Evolutionary conservation across 2,113 vertebrate genomes (phyloP).

Genomic region (Tympanuchus pallidicinctus): DNA sequence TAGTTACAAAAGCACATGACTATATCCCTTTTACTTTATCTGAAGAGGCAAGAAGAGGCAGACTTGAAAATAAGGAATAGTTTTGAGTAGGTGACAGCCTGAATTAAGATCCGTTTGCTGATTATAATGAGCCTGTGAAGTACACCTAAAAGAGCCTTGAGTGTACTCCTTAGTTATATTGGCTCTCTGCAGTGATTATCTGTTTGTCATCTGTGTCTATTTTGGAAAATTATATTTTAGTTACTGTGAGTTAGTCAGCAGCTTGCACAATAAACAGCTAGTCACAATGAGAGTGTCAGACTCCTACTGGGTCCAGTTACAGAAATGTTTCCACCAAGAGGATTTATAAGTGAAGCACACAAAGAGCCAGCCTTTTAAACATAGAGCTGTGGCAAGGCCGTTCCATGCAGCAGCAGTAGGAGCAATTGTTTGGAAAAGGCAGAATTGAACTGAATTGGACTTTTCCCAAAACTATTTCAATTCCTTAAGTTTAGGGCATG

Average conservation of each 20-base stretch:
- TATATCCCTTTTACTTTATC: conserved; percentile 33
- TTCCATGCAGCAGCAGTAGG: rapidly evolving
- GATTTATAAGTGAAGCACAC: conserved; percentile 50
- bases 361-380: conserved; percentile 27
- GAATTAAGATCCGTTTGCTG: conserved; percentile 69
- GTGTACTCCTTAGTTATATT: conserved; percentile 44
- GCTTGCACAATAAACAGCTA: conserved; percentile 52
- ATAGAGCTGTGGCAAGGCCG: not conserved
- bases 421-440: conserved; percentile 14
- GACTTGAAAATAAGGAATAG: conserved; percentile 70
- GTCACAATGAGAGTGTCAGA: conserved; percentile 35
- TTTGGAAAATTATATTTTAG: conserved; percentile 70
- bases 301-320: conserved; percentile 67
- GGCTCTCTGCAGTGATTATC: conserved; percentile 46
- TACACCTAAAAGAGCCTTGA: conserved; percentile 65
- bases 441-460: not conserved
- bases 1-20: conserved; percentile 33
- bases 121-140: conserved; percentile 77
- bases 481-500: not conserved
- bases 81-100: conserved; percentile 63
- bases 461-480: not conserved
- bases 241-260: conserved; percentile 63
- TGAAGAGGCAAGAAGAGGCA: not conserved
- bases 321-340: conserved; percentile 57
- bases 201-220: conserved; percentile 74